These are phyloP conservation scores for Lasaia peninsularis DNA, from an alignment of 1,140 invertebrate genomes.

Conservation along the genomic window DNA sequence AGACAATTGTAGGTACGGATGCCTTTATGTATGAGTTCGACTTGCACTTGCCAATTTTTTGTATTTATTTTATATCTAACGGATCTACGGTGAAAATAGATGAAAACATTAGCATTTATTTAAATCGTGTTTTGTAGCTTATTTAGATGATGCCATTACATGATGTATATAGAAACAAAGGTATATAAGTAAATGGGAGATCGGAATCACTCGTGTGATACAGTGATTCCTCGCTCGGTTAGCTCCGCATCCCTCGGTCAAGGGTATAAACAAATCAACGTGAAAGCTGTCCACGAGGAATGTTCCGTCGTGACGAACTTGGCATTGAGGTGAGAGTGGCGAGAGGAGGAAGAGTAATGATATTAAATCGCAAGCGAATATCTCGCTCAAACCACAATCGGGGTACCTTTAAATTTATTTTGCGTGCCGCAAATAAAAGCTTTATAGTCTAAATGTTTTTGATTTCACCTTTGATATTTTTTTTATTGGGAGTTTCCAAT, in stretches of 20 bases:
- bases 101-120: too few relatives aligned
- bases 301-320: constrained; percentile 37
- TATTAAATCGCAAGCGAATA: constrained; percentile 52
- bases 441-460: too few relatives aligned
- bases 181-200: constrained; percentile 17
- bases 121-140: too few relatives aligned
- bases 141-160: not conserved
- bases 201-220: not conserved
- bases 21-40: too few relatives aligned
- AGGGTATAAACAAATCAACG: constrained; percentile 61
- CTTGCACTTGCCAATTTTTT: too few relatives aligned
- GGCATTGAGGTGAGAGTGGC: constrained; percentile 51
- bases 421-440: not conserved
- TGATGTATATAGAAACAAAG: not conserved
- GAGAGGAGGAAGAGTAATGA: too few relatives aligned
- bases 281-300: constrained; percentile 36
- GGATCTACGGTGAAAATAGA: too few relatives aligned
- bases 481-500: too few relatives aligned
- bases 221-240: constrained; percentile 20
- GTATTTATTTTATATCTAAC: too few relatives aligned
- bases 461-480: not conserved
- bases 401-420: not conserved
- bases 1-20: too few relatives aligned
- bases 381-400: constrained; percentile 12
- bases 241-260: constrained; percentile 36